These are phyloP conservation scores for Adoxophyes honmai DNA, from an alignment of 1,140 invertebrate genomes.

Conservation along the genomic window DNA sequence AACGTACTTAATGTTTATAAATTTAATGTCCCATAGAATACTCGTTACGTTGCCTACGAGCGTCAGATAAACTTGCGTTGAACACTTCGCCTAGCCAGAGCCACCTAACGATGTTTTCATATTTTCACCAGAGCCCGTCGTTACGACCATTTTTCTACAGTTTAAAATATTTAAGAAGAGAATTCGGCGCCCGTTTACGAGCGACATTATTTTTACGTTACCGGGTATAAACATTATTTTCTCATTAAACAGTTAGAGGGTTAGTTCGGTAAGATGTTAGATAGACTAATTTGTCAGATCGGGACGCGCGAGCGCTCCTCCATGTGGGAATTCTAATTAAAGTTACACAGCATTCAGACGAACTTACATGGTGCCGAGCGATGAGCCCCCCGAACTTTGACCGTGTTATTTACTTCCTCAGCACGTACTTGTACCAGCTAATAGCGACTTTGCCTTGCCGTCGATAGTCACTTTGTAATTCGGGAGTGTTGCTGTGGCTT, in stretches of 20 bases:
- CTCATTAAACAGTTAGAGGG: slow-evolving; percentile 25
- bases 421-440: slow-evolving; percentile 22
- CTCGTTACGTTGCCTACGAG: too few species aligned
- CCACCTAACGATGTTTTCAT: slow-evolving; percentile 1
- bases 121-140: background rate
- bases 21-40: too few species aligned
- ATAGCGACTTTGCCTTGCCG: background rate
- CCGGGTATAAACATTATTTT: slow-evolving; percentile 29
- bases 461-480: too few species aligned
- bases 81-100: background rate
- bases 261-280: slow-evolving; percentile 29
- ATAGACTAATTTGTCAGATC: slow-evolving; percentile 42
- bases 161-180: slow-evolving; percentile 16
- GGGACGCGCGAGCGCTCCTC: slow-evolving; percentile 23
- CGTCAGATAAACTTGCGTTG: too few species aligned
- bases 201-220: slow-evolving; percentile 30
- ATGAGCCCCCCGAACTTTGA: slow-evolving; percentile 42
- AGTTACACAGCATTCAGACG: slow-evolving; percentile 45
- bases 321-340: slow-evolving; percentile 53
- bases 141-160: slow-evolving; percentile 8
- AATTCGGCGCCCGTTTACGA: slow-evolving; percentile 2
- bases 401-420: slow-evolving; percentile 24
- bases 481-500: too few species aligned
- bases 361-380: slow-evolving; percentile 40
- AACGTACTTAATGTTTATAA: too few species aligned